phyloP scores from a whole-genome alignment of 2,888 invertebrate species.

The Crioceris asparagi region DNA sequence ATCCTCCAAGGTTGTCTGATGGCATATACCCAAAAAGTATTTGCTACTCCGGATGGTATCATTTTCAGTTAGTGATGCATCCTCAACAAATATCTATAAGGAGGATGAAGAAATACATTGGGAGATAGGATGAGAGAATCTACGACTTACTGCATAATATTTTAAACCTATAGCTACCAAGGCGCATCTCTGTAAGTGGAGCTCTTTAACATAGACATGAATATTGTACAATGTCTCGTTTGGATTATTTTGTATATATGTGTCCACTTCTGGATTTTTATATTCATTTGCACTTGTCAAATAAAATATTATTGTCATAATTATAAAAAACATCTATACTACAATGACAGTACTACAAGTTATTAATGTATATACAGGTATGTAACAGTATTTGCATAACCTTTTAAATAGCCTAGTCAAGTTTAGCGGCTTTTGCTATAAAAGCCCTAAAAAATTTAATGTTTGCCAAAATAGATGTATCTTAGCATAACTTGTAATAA shows the following conservation, averaged over 20 bases:
- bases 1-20: constrained; percentile 31
- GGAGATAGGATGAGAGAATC: neutral
- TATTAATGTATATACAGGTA: no score
- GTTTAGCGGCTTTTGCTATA: no score
- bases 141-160: constrained; percentile 37
- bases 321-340: constrained; percentile 13
- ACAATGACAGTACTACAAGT: no score
- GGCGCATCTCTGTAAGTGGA: constrained; percentile 39
- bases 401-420: no score
- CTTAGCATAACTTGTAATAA: no score
- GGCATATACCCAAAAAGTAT: constrained; percentile 39
- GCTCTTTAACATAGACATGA: constrained; percentile 31
- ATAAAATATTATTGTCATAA: constrained; percentile 23
- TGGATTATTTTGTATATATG: constrained; percentile 13
- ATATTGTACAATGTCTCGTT: constrained; percentile 32
- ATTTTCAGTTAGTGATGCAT: constrained; percentile 9
- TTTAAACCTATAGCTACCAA: constrained; percentile 40
- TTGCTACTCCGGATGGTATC: constrained; percentile 19
- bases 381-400: no score
- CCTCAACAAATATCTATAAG: constrained; percentile 32
- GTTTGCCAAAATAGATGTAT: no score
- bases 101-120: constrained; percentile 2
- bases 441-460: no score
- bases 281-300: constrained; percentile 15
- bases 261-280: constrained; percentile 7